Evolutionary conservation across 2,888 invertebrate genomes (phyloP).

Genomic region (Spicauda simplicius): DNA sequence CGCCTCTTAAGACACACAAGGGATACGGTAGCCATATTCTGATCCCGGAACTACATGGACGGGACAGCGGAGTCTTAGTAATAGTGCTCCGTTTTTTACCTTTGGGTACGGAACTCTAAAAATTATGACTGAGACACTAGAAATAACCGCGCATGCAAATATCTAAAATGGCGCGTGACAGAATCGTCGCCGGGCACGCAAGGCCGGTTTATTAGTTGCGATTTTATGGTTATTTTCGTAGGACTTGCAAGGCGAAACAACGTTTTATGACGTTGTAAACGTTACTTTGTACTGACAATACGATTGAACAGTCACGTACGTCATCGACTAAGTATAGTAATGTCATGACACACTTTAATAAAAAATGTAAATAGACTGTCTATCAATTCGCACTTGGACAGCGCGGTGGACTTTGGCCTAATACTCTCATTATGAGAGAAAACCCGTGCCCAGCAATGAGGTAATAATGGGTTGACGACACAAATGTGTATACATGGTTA

Average conservation of each 20-base stretch:
- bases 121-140: background rate
- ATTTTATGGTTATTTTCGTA: constrained; percentile 18
- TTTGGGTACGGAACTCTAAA: too few relatives aligned
- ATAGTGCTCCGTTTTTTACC: too few relatives aligned
- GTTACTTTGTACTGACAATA: constrained; percentile 2
- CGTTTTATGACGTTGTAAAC: background rate
- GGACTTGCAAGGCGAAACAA: background rate
- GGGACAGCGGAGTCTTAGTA: too few relatives aligned
- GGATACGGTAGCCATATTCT: too few relatives aligned
- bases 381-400: too few relatives aligned
- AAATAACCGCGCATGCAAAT: constrained; percentile 18
- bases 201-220: constrained; percentile 52
- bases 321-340: background rate
- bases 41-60: too few relatives aligned
- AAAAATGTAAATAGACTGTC: background rate
- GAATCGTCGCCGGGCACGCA: constrained; percentile 46
- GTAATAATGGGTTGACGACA: too few relatives aligned
- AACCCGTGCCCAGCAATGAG: too few relatives aligned
- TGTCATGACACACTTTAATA: background rate
- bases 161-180: constrained; percentile 44
- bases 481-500: too few relatives aligned
- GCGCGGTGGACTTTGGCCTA: too few relatives aligned
- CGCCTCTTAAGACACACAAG: too few relatives aligned
- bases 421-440: too few relatives aligned
- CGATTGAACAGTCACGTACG: background rate